phyloP scores from a whole-genome alignment of 2,113 vertebrate species.

The Fulmarus glacialis region DNA sequence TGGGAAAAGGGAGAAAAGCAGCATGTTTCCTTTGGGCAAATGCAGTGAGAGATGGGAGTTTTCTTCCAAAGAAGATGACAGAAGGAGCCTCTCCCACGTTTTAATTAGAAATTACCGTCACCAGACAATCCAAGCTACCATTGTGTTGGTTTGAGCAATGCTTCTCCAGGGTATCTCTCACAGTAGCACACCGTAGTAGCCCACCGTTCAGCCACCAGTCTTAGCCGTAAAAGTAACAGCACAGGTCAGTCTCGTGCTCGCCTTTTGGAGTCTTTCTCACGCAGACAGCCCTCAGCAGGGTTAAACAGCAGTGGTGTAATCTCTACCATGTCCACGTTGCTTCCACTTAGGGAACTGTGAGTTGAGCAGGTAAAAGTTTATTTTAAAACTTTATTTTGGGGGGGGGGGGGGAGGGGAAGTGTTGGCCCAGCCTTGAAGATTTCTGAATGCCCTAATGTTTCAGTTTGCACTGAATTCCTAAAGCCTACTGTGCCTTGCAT shows the following conservation, averaged over 20 bases:
- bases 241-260: neutral
- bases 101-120: neutral
- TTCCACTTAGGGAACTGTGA: neutral
- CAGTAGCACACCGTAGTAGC: neutral
- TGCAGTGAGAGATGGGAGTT: neutral
- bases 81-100: neutral
- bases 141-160: neutral
- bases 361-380: neutral
- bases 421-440: neutral
- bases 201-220: neutral
- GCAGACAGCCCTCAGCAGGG: neutral
- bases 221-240: neutral
- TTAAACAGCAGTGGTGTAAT: neutral
- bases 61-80: neutral
- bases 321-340: neutral
- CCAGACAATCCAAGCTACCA: neutral
- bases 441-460: neutral
- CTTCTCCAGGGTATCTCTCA: neutral
- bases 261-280: neutral
- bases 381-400: neutral
- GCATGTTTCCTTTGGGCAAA: neutral
- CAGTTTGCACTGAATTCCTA: neutral
- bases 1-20: neutral
- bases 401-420: rapidly evolving
- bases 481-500: neutral